phyloP scores from a whole-genome alignment of 2,797 vertebrate genomes.

The Lacerta bilineata region DNA sequence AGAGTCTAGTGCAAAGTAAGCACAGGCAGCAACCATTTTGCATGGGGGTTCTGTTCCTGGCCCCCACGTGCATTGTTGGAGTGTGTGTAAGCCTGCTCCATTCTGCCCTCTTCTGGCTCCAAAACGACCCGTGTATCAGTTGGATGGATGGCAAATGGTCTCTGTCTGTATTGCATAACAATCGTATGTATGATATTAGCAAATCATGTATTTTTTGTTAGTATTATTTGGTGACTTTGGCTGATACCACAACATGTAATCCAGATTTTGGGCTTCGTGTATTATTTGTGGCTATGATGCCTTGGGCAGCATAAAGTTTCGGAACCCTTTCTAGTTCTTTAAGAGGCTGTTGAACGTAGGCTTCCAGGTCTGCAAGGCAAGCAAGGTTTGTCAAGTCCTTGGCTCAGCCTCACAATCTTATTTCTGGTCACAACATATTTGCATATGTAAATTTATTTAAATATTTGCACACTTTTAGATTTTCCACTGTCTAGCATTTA shows the following conservation, averaged over 20 bases:
- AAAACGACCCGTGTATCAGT: no score
- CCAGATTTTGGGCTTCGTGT: background rate
- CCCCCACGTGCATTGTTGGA: no score
- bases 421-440: background rate
- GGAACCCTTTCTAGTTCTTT: background rate
- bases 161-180: background rate
- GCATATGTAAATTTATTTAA: conserved; percentile 2
- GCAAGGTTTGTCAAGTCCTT: background rate
- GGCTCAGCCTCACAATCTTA: background rate
- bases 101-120: no score
- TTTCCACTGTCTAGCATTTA: background rate
- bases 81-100: no score
- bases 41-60: no score
- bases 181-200: background rate
- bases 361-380: background rate
- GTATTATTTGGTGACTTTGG: background rate
- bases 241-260: background rate
- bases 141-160: no score
- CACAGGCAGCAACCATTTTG: background rate
- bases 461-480: background rate
- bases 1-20: no score
- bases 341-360: background rate
- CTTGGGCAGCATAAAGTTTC: background rate
- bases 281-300: background rate
- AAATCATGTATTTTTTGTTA: background rate